These are phyloP conservation scores for Acheta domesticus DNA, from an alignment of 2,888 invertebrate species.

Conservation along the genomic window DNA sequence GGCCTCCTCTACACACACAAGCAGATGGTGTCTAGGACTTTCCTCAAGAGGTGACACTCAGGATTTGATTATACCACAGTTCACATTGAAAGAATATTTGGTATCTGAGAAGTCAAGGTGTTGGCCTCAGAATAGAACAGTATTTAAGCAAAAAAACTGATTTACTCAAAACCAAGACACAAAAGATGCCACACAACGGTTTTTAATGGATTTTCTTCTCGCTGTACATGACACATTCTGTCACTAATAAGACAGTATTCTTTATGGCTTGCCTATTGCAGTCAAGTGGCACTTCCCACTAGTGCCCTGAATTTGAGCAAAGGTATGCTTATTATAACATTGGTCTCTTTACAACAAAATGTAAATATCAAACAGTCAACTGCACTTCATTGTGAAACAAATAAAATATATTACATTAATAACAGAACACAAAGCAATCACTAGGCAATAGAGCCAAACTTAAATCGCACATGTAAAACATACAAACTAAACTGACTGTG, in stretches of 20 bases:
- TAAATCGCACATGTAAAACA: not conserved
- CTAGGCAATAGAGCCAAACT: constrained; percentile 5
- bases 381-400: constrained; percentile 3
- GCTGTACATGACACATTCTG: too few relatives aligned
- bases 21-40: not conserved
- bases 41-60: not conserved
- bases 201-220: too few relatives aligned
- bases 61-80: not conserved
- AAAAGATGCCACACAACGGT: too few relatives aligned
- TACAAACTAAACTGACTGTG: not conserved
- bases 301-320: constrained; percentile 4
- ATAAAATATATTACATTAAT: constrained; percentile 18
- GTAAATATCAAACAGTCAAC: constrained; percentile 12
- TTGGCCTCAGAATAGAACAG: not conserved
- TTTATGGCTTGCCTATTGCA: too few relatives aligned
- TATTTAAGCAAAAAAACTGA: not conserved
- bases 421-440: constrained; percentile 10
- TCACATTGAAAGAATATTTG: not conserved
- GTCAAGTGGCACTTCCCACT: not conserved
- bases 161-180: constrained; percentile 8
- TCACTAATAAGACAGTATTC: too few relatives aligned
- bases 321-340: not conserved
- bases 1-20: not conserved
- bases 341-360: not conserved
- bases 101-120: constrained; percentile 8